Base-by-base conservation (phyloP, 2,113 vertebrate species). In the Chaetodon trifascialis region DNA sequence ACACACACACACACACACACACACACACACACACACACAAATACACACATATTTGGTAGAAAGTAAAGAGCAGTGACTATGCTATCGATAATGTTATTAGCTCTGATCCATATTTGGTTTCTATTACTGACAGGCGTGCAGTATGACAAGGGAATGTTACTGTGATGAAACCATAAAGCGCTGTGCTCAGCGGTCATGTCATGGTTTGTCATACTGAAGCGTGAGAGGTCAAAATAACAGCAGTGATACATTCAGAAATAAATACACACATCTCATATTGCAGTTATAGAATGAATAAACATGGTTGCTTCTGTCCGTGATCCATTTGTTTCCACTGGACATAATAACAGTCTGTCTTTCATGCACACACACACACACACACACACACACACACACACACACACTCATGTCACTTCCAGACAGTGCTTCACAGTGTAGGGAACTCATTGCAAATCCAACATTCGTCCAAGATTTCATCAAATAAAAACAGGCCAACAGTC, bases 41-140 rank as follows among this genome's bases (percentile, higher is more conserved):
- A 64, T 40, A 76, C 56, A 36, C 81, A 71, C 67, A 56, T 85
- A 84, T 92, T 93, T 88, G 91, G 90, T 94, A 36, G 38, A 87
- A 92, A 88, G 80, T 82, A 93, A 93, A 88, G 63, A 80, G 86
- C 54, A 78, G 38, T 46, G 79, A 91, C 46, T 23, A 42, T 71
- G 79, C 79, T 51, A 68, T 17, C 80, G 40, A 74, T 66, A 38
- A 78, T 87, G 69, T 52, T 90, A 67, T 89, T 83, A 80, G 79
- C 82, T 88, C 83, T 83, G 81, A 90, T 91, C 88, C 79, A 76
- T 88, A 87, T 91, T 92, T 92, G 88, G 90, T 85, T 88, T 90
- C 76, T 86, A 80, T 85, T 63, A 82, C 86, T 73, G 79, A 81
- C 68, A 66, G 56, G 70, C 49, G 65, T 16, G 66, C 71, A 76